Percentiles rank a stretch among this genome's conserved stretches.
These are phyloP conservation scores for Tortricodes alternella DNA, from an alignment of 2,888 invertebrate species.

Conservation along the genomic window DNA sequence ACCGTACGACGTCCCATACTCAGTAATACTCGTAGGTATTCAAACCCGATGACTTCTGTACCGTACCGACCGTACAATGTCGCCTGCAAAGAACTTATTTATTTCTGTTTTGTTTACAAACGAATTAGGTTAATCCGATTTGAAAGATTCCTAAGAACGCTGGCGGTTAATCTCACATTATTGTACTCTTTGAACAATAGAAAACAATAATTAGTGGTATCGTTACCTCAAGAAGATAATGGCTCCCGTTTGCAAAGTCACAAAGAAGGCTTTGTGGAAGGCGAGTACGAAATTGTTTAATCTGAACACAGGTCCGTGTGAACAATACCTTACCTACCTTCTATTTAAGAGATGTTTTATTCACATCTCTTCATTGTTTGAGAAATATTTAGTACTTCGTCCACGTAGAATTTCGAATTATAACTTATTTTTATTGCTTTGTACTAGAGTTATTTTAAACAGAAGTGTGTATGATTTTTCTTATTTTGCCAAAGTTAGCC, in stretches of 20 bases:
- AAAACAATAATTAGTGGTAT: constrained; percentile 14
- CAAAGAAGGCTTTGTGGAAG: constrained; percentile 7
- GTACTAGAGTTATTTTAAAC: no score
- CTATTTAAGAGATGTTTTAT: background rate
- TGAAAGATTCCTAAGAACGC: background rate
- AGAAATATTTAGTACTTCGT: background rate
- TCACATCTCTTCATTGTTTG: no score
- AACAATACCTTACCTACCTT: background rate
- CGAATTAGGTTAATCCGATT: background rate
- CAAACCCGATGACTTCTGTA: no score
- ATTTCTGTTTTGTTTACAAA: no score
- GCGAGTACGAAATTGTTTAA: constrained; percentile 6
- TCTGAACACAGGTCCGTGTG: background rate
- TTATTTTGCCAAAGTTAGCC: no score
- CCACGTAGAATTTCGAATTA: background rate
- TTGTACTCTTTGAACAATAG: constrained; percentile 2
- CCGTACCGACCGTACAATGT: no score
- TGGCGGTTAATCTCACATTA: background rate
- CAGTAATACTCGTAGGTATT: no score
- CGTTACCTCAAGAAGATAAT: constrained; percentile 18
- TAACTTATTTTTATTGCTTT: no score
- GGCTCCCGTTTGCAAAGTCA: background rate
- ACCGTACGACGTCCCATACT: no score
- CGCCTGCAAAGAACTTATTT: no score
- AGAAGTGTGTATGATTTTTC: no score